Evolutionary conservation across 2,888 invertebrate genomes (phyloP), one percentile per base, ranked within the genome.

Genomic region (Cactoblastis cactorum): DNA sequence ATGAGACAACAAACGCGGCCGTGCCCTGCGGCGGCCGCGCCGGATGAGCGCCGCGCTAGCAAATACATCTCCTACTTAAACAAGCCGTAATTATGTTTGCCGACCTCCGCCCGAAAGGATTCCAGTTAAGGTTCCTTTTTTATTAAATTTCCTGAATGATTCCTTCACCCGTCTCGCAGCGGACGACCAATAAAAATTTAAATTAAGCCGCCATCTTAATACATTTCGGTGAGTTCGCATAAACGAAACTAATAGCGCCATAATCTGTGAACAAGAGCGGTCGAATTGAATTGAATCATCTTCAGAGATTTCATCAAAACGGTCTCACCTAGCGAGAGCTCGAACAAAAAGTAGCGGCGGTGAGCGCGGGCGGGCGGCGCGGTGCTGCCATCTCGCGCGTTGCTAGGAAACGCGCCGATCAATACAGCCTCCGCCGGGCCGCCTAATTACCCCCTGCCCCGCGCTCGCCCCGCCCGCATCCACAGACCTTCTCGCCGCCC

Each of bases 351-450:
- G 75, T 77, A 71, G 69, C 69, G 71, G 71, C 76, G 69, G 77
- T 71, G 78, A 76, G 79, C 72, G 77, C 71, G 69, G 77, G 80
- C 76, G 79, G 77, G 49, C 49, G 41, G 49, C 41, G 77, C 76
- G 71, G 78, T 77, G 79, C 80, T 80, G 85, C 83, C 85, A 83
- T 87, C 87, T 84, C 86, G 67, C 77, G 75, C 82, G 88, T 88
- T 87, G 88, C 88, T 86, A 84, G 83, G 89, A 80, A 74, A 89
- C 88, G 80, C 74, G 56, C 69, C 78, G 88, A 88, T 88, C 88
- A 81, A 88, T 88, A 85, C 88, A 88, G 88, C 88, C 88, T 87
- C 88, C 87, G 83, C 86, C 87, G 83, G 88, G 86, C 81, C 83
- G 81, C 88, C 86, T 88, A 88, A 89, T 89, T 89, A 86, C 83